Conservation (phyloP, 37 sponge, comb jelly and placozoan species). For the Mnemiopsis leidyi region DNA sequence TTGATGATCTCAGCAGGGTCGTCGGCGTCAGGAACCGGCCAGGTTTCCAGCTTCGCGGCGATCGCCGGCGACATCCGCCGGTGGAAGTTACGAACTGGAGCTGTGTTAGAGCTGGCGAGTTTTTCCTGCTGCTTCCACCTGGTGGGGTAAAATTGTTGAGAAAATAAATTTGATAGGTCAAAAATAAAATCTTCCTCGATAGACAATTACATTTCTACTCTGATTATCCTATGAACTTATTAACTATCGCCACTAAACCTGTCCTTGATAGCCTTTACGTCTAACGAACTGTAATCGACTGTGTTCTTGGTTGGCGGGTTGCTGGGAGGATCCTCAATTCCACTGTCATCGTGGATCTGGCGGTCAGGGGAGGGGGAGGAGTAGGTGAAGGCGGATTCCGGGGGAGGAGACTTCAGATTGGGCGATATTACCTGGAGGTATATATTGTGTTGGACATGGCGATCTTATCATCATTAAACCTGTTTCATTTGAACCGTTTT, state of each 20-base stretch:
- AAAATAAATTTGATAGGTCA: background rate
- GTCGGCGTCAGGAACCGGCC: background rate
- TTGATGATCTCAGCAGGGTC: background rate
- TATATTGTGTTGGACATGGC: background rate
- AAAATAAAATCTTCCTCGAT: no score
- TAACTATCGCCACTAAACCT: background rate
- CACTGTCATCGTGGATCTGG: slow-evolving; percentile 33
- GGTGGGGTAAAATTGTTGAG: background rate
- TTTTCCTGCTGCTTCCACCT: slow-evolving; percentile 36
- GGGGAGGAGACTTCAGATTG: background rate
- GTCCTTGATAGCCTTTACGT: slow-evolving; percentile 61
- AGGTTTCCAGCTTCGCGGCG: background rate
- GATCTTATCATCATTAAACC: no score
- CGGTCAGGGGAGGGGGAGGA: slow-evolving; percentile 18
- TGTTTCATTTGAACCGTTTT: no score
- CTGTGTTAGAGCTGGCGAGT: background rate
- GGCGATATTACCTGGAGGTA: background rate
- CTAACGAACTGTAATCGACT: slow-evolving; percentile 53
- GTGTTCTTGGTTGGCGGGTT: slow-evolving; percentile 33
- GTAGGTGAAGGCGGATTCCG: background rate
- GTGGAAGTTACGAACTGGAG: slow-evolving; percentile 34
- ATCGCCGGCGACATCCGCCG: slow-evolving; percentile 3
- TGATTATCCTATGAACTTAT: background rate
- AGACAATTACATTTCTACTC: background rate
- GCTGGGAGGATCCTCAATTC: slow-evolving; percentile 54